phyloP scores from a whole-genome alignment of 2,797 vertebrate species.

The Hylomyscus alleni region DNA sequence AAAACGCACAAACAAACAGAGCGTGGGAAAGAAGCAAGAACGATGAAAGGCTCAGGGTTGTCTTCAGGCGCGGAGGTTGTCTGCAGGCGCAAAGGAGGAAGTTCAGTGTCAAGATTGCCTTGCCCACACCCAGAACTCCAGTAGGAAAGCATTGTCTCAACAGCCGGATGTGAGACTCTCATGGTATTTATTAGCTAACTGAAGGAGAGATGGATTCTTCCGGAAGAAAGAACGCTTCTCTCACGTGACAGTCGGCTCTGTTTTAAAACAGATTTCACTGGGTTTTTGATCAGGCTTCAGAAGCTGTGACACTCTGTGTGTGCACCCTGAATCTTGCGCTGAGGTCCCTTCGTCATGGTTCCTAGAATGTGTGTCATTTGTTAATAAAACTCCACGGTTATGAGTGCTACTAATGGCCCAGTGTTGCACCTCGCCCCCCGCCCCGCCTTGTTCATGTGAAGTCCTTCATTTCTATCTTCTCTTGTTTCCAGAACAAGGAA shows the following conservation, averaged over 20 bases:
- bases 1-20: slow-evolving; percentile 69
- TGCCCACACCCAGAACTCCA: slow-evolving; percentile 43
- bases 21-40: not conserved
- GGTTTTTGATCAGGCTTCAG: slow-evolving; percentile 59
- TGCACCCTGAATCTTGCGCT: rapidly evolving
- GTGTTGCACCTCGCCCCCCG: slow-evolving; percentile 41
- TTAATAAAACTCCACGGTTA: not conserved
- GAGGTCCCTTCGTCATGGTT: rapidly evolving
- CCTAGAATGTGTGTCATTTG: not conserved
- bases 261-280: slow-evolving; percentile 34
- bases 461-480: slow-evolving; percentile 85
- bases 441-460: slow-evolving; percentile 78
- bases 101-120: slow-evolving; percentile 35
- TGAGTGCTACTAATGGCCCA: slow-evolving; percentile 42
- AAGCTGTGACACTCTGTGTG: rapidly evolving
- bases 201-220: not conserved
- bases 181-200: slow-evolving; percentile 34
- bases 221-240: slow-evolving; percentile 30
- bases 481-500: slow-evolving; percentile 84
- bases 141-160: slow-evolving; percentile 59
- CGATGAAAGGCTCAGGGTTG: not conserved
- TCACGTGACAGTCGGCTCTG: slow-evolving; percentile 22
- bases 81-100: slow-evolving; percentile 52
- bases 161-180: not conserved
- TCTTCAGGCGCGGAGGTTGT: slow-evolving; percentile 54